These are phyloP conservation scores for Chorisops tibialis DNA, from an alignment of 2,888 invertebrate genomes.

Conservation along the genomic window DNA sequence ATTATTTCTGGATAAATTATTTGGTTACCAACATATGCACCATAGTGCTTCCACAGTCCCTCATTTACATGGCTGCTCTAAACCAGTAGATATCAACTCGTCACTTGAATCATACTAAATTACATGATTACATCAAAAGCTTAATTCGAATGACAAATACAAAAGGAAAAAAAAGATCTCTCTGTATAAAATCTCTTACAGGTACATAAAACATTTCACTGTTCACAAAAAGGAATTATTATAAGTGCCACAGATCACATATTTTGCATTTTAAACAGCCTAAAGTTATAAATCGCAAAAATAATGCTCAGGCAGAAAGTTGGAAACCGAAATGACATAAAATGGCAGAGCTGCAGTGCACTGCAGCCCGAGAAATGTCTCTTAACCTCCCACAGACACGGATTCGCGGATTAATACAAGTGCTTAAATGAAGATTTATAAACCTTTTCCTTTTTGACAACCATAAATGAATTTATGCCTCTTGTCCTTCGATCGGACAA, in stretches of 20 bases:
- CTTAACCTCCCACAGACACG: conserved; percentile 31
- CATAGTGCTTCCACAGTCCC: too few species aligned
- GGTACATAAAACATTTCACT: conserved; percentile 12
- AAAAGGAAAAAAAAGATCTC: too few species aligned
- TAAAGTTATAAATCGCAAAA: neutral
- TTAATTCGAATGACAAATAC: too few species aligned
- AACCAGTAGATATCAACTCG: too few species aligned
- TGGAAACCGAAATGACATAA: neutral
- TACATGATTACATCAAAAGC: too few species aligned
- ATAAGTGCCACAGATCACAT: conserved; percentile 21
- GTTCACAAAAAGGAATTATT: neutral
- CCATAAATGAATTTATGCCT: conserved; percentile 33
- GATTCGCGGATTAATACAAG: conserved; percentile 32
- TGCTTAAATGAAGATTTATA: conserved; percentile 36
- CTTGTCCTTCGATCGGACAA: conserved; percentile 32
- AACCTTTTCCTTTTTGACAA: conserved; percentile 34
- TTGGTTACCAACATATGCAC: too few species aligned
- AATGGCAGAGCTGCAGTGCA: neutral
- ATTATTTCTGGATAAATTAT: too few species aligned
- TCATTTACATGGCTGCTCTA: too few species aligned
- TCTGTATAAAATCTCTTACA: neutral
- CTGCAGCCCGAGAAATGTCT: conserved; percentile 8
- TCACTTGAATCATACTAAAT: too few species aligned
- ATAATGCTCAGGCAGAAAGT: neutral
- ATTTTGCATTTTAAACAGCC: conserved; percentile 14